Conservation (phyloP, 1,140 invertebrate species). For the Drosophila quadrilineata region DNA sequence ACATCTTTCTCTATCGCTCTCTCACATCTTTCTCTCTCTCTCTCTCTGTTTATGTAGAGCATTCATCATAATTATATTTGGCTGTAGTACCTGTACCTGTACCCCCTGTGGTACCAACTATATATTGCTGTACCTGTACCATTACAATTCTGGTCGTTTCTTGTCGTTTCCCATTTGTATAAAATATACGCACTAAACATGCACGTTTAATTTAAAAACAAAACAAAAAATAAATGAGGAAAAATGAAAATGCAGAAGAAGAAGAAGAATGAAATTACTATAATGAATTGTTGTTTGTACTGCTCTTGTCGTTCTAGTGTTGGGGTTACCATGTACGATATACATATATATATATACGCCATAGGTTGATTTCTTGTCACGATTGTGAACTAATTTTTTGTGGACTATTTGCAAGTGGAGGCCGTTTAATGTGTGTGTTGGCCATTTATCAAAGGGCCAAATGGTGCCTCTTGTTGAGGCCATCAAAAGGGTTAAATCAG, state of each 20-base stretch:
- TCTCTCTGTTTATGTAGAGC: not conserved
- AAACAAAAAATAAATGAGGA: too few species aligned
- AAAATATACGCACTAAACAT: constrained; percentile 71
- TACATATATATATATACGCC: not conserved
- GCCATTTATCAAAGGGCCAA: constrained; percentile 71
- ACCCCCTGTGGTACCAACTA: too few species aligned
- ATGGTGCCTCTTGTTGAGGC: constrained; percentile 45
- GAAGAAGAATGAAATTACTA: constrained; percentile 39
- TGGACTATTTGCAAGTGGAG: constrained; percentile 30
- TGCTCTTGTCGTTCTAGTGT: constrained; percentile 13
- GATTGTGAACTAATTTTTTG: constrained; percentile 20
- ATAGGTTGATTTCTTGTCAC: constrained; percentile 41
- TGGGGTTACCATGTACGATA: not conserved
- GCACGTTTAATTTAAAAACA: constrained; percentile 69
- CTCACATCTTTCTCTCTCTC: too few species aligned
- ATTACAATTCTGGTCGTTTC: constrained; percentile 12
- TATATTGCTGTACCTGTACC: not conserved
- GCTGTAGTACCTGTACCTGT: not conserved
- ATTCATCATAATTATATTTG: constrained; percentile 35
- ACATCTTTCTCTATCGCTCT: too few species aligned
- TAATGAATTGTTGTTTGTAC: constrained; percentile 54
- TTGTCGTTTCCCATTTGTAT: constrained; percentile 38
- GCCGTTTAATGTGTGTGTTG: constrained; percentile 50
- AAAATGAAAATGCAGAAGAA: too few species aligned
- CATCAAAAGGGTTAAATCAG: constrained; percentile 63